A percentile compares a stretch with the other conserved stretches of the same genome.
phyloP scores from a whole-genome alignment of 35 echinoderm and acorn worm genomes.

The Apostichopus japonicus region DNA sequence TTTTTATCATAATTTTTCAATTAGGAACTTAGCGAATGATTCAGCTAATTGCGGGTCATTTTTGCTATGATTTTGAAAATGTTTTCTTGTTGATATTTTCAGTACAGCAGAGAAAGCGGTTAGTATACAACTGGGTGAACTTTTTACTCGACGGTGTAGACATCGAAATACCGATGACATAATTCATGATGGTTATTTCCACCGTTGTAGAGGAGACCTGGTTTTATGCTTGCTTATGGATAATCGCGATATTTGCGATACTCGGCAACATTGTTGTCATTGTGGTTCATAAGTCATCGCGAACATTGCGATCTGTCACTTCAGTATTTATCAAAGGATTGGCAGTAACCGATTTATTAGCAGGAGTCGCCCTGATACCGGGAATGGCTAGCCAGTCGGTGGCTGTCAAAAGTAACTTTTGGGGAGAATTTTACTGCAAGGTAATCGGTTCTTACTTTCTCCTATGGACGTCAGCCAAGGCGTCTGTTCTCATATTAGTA shows the following conservation, averaged over 20 bases:
- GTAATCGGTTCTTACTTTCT: conserved; percentile 59
- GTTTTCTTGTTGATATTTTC: too few species aligned
- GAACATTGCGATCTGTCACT: conserved; percentile 59
- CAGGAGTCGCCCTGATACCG: conserved; percentile 55
- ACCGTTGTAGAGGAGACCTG: conserved; percentile 28
- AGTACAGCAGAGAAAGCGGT: too few species aligned
- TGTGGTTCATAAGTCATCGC: conserved; percentile 39
- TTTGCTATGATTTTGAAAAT: too few species aligned
- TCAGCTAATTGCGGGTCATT: too few species aligned
- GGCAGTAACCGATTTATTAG: conserved; percentile 64
- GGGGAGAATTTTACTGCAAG: conserved; percentile 65
- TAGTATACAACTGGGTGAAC: too few species aligned
- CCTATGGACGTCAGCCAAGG: conserved; percentile 69
- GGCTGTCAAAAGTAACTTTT: conserved; percentile 22
- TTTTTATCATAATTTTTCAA: too few species aligned
- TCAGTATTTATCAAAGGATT: conserved; percentile 66
- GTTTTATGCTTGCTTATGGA: conserved; percentile 30
- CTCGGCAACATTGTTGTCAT: conserved; percentile 71
- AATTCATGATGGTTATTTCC: conserved; percentile 33
- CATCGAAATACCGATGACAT: too few species aligned
- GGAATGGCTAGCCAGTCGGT: neutral
- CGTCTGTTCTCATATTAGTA: conserved; percentile 68
- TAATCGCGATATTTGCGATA: conserved; percentile 63
- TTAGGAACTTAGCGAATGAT: too few species aligned
- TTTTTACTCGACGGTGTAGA: too few species aligned